phyloP scores from a whole-genome alignment of 2,797 vertebrate species.

The Spinibarbus caldwelli region DNA sequence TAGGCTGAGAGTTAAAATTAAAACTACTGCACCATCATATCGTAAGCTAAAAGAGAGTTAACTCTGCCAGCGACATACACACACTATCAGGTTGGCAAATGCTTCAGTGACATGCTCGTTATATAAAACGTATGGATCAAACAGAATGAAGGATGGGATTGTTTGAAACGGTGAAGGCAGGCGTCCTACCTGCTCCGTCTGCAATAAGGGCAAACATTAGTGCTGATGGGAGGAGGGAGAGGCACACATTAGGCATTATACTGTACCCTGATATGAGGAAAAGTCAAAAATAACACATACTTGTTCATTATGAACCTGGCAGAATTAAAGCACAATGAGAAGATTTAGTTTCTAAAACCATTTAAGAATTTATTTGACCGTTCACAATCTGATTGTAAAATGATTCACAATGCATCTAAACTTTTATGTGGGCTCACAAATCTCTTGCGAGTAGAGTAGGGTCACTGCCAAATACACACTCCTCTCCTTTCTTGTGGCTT shows the following conservation, averaged over 20 bases:
- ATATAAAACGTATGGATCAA: constrained; percentile 30
- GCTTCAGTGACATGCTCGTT: constrained; percentile 19
- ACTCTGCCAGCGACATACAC: background rate
- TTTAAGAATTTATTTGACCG: background rate
- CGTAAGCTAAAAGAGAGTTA: background rate
- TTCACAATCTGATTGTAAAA: background rate
- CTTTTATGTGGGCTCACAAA: background rate
- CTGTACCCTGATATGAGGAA: background rate
- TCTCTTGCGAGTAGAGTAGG: background rate
- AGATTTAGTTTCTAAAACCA: background rate
- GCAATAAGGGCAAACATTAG: constrained; percentile 81
- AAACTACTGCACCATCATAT: background rate
- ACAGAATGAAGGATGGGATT: constrained; percentile 10
- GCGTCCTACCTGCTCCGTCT: constrained; percentile 76
- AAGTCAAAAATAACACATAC: constrained; percentile 2
- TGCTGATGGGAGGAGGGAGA: constrained; percentile 71
- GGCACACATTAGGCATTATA: constrained; percentile 52
- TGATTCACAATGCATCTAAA: background rate
- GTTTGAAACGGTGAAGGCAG: background rate
- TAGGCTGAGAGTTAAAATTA: background rate
- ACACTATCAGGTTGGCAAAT: background rate
- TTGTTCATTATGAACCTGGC: background rate
- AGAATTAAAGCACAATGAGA: background rate
- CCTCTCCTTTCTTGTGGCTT: background rate
- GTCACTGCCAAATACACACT: background rate